phyloP scores from a whole-genome alignment of 1,140 invertebrate genomes.

The Ceratina japonica region DNA sequence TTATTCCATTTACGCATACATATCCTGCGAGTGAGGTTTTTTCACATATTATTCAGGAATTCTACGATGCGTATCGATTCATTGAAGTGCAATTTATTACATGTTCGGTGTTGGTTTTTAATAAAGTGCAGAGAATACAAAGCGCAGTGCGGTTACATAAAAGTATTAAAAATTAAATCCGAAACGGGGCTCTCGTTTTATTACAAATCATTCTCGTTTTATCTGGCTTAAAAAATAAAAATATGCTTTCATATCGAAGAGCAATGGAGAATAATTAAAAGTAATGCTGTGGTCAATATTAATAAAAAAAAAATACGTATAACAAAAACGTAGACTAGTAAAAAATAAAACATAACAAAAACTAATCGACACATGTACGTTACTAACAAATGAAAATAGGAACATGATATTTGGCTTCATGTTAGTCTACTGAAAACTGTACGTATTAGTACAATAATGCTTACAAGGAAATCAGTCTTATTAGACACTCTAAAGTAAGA shows the following conservation, averaged over 20 bases:
- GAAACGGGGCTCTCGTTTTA: background rate
- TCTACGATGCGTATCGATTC: background rate
- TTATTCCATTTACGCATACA: background rate
- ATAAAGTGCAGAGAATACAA: background rate
- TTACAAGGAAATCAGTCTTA: too few relatives aligned
- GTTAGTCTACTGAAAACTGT: too few relatives aligned
- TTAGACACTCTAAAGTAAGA: too few relatives aligned
- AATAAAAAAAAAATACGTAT: constrained; percentile 7
- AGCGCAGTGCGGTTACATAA: background rate
- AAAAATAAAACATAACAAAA: constrained; percentile 19
- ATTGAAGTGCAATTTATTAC: background rate
- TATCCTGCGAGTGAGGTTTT: background rate
- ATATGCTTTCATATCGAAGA: background rate
- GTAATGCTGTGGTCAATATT: constrained; percentile 1
- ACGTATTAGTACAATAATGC: too few relatives aligned
- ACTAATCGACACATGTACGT: too few relatives aligned
- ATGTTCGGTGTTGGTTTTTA: background rate
- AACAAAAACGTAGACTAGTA: background rate
- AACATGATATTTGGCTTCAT: too few relatives aligned
- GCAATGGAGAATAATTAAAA: background rate
- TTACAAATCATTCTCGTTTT: background rate
- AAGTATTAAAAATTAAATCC: background rate
- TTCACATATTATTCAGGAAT: background rate
- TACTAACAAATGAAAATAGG: too few relatives aligned
- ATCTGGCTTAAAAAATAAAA: background rate